Conservation (phyloP, 2,888 invertebrate genomes). For the Tromatobia lineatoria region DNA sequence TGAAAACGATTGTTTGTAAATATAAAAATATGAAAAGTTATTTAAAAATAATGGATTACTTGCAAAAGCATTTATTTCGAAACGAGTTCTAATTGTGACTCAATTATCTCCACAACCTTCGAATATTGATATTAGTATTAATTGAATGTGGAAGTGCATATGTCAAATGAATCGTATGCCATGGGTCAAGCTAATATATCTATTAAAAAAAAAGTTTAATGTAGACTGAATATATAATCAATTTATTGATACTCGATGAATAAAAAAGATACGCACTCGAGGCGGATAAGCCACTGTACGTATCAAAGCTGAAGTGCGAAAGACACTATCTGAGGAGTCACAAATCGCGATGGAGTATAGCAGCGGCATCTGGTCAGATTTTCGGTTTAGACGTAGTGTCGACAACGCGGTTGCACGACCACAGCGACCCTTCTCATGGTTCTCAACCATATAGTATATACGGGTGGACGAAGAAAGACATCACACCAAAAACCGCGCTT, state of each 20-base stretch:
- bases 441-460: neutral
- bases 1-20: too few species aligned
- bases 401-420: conserved; percentile 25
- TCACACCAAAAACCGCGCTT: conserved; percentile 32
- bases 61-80: too few species aligned
- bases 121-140: too few species aligned
- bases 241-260: too few species aligned
- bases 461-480: conserved; percentile 40
- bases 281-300: neutral
- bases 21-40: too few species aligned
- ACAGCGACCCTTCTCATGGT: conserved; percentile 6
- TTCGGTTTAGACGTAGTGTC: neutral
- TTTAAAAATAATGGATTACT: too few species aligned
- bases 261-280: too few species aligned
- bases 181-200: neutral
- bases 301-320: neutral
- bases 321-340: neutral
- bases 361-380: neutral
- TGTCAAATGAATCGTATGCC: neutral
- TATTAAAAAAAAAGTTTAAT: neutral
- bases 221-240: neutral
- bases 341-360: neutral
- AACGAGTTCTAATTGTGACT: too few species aligned
- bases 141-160: neutral
- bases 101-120: too few species aligned